Conservation (phyloP, 2,888 invertebrate genomes). For the Caradrina kadenii region DNA sequence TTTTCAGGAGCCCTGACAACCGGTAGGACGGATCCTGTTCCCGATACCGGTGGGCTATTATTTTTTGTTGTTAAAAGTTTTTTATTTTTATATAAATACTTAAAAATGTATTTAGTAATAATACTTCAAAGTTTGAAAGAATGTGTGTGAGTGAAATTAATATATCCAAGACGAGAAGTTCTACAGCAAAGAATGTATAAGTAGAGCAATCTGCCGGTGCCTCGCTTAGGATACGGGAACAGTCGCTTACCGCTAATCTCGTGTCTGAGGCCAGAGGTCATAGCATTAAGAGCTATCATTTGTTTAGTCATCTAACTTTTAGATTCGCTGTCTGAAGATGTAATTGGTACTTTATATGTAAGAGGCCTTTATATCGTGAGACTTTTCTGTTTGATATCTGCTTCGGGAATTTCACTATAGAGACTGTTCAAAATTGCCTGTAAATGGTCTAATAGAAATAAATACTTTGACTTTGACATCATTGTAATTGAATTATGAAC, state of each 20-base stretch:
- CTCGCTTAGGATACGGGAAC: constrained; percentile 33
- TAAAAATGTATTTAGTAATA: too few relatives aligned
- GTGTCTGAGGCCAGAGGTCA: constrained; percentile 52
- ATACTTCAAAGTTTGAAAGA: background rate
- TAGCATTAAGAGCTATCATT: constrained; percentile 45
- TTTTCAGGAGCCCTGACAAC: too few relatives aligned
- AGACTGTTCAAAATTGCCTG: too few relatives aligned
- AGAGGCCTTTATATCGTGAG: background rate
- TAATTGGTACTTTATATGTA: background rate
- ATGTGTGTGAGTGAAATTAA: background rate
- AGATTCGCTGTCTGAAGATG: constrained; percentile 28
- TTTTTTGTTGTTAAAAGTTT: too few relatives aligned
- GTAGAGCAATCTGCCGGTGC: constrained; percentile 34
- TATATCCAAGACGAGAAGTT: background rate
- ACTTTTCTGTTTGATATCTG: background rate
- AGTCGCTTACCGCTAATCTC: constrained; percentile 45
- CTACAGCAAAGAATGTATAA: background rate
- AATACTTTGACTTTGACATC: too few relatives aligned
- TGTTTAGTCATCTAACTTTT: constrained; percentile 34
- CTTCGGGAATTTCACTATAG: background rate
- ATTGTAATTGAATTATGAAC: background rate
- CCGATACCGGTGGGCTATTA: too few relatives aligned
- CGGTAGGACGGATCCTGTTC: too few relatives aligned
- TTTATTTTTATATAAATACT: too few relatives aligned
- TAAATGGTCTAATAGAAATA: too few relatives aligned